Evolutionary conservation across 2,888 invertebrate species (phyloP), one percentile per base, ranked within the genome.

Genomic region (Heteropelma amictum): DNA sequence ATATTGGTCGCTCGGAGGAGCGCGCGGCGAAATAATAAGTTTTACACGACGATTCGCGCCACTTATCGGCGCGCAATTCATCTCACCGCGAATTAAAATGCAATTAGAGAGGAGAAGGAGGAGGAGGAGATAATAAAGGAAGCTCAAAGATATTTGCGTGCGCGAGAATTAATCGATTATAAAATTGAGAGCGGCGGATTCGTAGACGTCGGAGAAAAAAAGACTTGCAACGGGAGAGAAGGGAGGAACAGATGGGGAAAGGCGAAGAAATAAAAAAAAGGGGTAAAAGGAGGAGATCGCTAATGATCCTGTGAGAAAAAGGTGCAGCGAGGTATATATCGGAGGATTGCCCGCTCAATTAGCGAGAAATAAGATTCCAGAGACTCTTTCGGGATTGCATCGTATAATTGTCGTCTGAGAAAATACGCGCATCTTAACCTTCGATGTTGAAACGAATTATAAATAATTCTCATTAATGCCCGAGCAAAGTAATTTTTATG

Each of bases 351-450:
- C 70, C 67, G 79, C 78, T 77, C 80, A 79, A 81, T 82, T 82
- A 81, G 79, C 74, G 76, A 78, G 64, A 58, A 58, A 7, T 51
- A 60, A 73, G 77, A 77, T 81, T 77, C 80, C 74, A 60, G 58
- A 69, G 80, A 79, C 81, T 81, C 80, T 69, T 17, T 26, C 53
- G 58, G 78, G 80, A 80, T 77, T 73, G 69, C 69, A 72, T 67
- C 70, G 75, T 72, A 58, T 68, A 79, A 79, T 79, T 76, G 78
- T 54, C 68, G 75, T 63, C 70, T 70, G 58, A 70, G 58, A 47
- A 68, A 72, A 70, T 63, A 61, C 67, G 54, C 38, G 23, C 38
- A 19, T 21, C 19, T 40, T 38, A 17, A 12, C 56, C 26, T 61
- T 14, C 42, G n/a, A n/a, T n/a, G n/a, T n/a, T n/a, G n/a, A n/a